These are phyloP conservation scores for Odocoileus virginianus DNA, from an alignment of 2,113 vertebrate genomes.

Conservation along the genomic window DNA sequence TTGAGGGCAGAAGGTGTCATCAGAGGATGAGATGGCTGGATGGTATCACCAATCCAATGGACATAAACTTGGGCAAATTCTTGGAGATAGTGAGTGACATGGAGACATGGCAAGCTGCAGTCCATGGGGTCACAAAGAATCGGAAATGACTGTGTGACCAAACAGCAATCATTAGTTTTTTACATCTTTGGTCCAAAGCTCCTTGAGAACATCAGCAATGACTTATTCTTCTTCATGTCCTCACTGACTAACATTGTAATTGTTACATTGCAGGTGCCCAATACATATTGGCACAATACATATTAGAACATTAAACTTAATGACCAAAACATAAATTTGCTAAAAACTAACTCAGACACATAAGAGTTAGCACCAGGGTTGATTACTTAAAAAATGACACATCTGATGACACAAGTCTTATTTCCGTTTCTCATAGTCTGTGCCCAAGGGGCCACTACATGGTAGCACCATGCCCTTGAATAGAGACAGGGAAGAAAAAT, in stretches of 20 bases:
- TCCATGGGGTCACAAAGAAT: neutral
- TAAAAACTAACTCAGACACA: neutral
- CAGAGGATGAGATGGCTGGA: neutral
- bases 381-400: neutral
- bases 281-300: neutral
- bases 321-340: neutral
- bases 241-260: neutral
- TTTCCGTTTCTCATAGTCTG: neutral
- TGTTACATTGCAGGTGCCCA: neutral
- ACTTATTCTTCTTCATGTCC: neutral
- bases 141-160: accelerated
- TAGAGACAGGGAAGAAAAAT: neutral
- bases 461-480: neutral
- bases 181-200: neutral
- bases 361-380: neutral
- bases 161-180: neutral
- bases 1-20: neutral
- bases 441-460: neutral
- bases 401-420: neutral
- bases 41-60: neutral
- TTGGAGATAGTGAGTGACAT: neutral
- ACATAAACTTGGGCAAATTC: neutral
- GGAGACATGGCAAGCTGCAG: neutral
- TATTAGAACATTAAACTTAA: neutral
- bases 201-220: neutral